Conservation (phyloP, 2,797 vertebrate genomes). For the Lutjanus argentimaculatus region DNA sequence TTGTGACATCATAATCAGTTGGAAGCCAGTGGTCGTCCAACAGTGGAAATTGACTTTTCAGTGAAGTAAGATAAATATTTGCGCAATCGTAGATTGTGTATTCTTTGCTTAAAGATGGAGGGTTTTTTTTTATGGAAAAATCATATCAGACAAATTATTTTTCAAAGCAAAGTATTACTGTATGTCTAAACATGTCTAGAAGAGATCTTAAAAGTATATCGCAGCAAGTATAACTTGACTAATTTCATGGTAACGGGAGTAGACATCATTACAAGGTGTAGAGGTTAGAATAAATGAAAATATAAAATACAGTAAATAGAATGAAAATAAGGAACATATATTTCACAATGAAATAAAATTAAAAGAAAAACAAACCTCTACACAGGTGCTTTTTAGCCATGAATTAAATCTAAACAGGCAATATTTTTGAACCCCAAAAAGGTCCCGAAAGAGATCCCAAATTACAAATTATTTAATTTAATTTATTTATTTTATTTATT, state of each 20-base stretch:
- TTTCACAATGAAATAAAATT: background rate
- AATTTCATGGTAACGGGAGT: background rate
- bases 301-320: background rate
- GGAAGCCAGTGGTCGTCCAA: background rate
- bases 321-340: background rate
- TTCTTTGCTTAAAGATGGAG: too few species aligned
- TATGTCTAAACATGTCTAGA: background rate
- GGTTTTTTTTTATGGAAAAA: background rate
- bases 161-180: background rate
- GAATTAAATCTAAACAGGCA: background rate
- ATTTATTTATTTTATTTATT: too few species aligned
- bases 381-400: background rate
- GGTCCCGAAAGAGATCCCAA: background rate
- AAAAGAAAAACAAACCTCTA: background rate
- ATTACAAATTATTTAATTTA: too few species aligned
- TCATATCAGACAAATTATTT: background rate
- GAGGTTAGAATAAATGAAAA: background rate
- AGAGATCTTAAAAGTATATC: background rate
- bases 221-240: background rate
- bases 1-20: background rate
- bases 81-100: too few species aligned
- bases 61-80: too few species aligned
- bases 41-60: background rate
- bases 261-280: background rate
- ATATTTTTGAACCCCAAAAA: background rate